These are phyloP conservation scores for Philotrypesis tridentata DNA, from an alignment of 1,140 invertebrate genomes.

Conservation along the genomic window DNA sequence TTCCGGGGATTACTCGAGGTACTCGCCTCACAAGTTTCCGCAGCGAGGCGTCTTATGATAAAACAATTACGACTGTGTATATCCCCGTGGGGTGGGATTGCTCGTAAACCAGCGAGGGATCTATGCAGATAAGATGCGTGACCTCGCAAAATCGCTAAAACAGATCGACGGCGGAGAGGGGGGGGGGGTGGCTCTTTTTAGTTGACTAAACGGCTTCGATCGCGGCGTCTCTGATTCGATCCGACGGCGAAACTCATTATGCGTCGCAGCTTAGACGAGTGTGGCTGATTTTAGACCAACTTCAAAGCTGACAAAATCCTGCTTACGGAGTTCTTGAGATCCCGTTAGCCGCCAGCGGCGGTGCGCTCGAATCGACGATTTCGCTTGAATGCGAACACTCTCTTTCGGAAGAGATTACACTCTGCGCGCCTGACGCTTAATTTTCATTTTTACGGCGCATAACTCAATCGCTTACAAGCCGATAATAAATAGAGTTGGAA, in stretches of 20 bases:
- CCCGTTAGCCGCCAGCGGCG: conserved; percentile 14
- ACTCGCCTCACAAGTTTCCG: conserved; percentile 8
- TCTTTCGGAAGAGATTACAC: background rate
- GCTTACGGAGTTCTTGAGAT: conserved; percentile 14
- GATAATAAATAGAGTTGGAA: too few species aligned
- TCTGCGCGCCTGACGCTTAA: background rate
- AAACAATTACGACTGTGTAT: conserved; percentile 22
- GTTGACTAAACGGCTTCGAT: conserved; percentile 16
- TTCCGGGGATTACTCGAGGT: background rate
- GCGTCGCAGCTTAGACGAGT: background rate
- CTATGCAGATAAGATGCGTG: background rate
- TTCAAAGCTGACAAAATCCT: conserved; percentile 23
- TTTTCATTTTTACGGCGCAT: too few species aligned
- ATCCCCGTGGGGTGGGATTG: background rate
- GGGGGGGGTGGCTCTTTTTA: background rate
- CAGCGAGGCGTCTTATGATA: conserved; percentile 1
- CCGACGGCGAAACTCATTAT: conserved; percentile 28
- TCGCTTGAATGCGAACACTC: background rate
- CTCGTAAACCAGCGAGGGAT: background rate
- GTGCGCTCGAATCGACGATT: conserved; percentile 38
- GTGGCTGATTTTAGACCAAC: background rate
- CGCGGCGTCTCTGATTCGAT: conserved; percentile 35
- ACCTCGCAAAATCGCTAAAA: background rate
- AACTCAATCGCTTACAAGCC: too few species aligned
- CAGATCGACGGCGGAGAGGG: too few species aligned